These are phyloP conservation scores for Heliconius nattereri DNA, from an alignment of 1,140 invertebrate species.

Conservation along the genomic window DNA sequence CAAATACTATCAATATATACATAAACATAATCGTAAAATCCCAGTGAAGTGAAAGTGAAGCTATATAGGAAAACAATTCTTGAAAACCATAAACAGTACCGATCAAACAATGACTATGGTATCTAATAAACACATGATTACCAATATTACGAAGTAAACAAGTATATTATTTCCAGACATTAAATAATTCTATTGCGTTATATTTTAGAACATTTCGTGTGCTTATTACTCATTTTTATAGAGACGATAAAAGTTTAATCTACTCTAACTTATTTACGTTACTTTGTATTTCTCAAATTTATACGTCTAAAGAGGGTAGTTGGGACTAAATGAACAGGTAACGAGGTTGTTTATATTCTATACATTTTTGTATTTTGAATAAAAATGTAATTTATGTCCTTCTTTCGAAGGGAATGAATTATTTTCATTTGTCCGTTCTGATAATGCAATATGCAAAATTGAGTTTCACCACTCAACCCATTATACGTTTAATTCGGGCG, in stretches of 20 bases:
- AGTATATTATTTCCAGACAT: background rate
- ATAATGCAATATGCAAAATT: too few relatives aligned
- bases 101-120: background rate
- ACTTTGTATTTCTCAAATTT: constrained; percentile 8
- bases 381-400: background rate
- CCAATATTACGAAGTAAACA: background rate
- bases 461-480: too few relatives aligned
- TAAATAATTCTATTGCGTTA: background rate
- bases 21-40: too few relatives aligned
- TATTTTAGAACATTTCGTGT: background rate
- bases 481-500: too few relatives aligned
- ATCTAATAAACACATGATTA: background rate
- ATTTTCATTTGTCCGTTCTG: too few relatives aligned
- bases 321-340: background rate
- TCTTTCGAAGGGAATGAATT: too few relatives aligned
- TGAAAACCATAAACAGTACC: background rate
- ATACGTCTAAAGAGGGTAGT: constrained; percentile 9
- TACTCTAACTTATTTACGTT: background rate
- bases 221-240: constrained; percentile 11
- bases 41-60: too few relatives aligned
- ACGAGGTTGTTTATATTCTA: background rate
- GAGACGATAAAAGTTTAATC: constrained; percentile 8
- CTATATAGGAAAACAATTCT: too few relatives aligned
- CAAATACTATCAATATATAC: too few relatives aligned
- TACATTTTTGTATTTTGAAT: background rate